Base-by-base conservation (phyloP, 2,797 vertebrate species). In the Sorex maritimensis region DNA sequence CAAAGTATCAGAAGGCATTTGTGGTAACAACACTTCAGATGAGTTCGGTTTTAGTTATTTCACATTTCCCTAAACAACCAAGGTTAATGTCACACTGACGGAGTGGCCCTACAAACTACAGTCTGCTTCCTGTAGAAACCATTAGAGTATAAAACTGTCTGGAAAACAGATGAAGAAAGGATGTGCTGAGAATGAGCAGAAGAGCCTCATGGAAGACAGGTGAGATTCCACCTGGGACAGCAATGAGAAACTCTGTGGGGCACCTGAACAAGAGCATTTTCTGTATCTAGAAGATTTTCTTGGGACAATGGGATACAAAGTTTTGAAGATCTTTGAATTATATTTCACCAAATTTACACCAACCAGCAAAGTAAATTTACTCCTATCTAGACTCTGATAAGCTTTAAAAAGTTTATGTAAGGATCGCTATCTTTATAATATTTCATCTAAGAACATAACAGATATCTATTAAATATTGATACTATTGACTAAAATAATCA, bases 21-120 rank as follows among this genome's bases (percentile, higher is more conserved):
- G 91, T 68, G 28, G 88, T 77, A 83, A 77, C 41, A 67, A 71
- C 63, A 82, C 28, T 93, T 65, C 46, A 79, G 38, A 44, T 89
- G 90, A 85, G 30, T 73, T 93, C 86, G n/a, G 77, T 61, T 94
- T 96, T 93, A 34, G 67, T 92, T 71, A 63, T 71, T 84, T 93
- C 61, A 78, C 24, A 71, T 21, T 92, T 65, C 38, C 67, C 65
- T 88, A 80, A 85, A 79, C 72, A 92, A 88, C 34, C 86, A 94
- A 79, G 24, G 44, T 71, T 82, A 93, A 90, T 61, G 49, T 73
- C 65, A 73, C 72, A 86, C 81, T 86, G 61, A 82, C 74, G 92
- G 52, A 92, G 41, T 84, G 55, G 34, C 5, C 67, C 12, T 24
- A 77, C 49, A 83, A 85, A 78, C 19, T 78, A 19, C 1, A 46